Conservation (phyloP, 2,797 vertebrate genomes). For the Antennarius maculatus region DNA sequence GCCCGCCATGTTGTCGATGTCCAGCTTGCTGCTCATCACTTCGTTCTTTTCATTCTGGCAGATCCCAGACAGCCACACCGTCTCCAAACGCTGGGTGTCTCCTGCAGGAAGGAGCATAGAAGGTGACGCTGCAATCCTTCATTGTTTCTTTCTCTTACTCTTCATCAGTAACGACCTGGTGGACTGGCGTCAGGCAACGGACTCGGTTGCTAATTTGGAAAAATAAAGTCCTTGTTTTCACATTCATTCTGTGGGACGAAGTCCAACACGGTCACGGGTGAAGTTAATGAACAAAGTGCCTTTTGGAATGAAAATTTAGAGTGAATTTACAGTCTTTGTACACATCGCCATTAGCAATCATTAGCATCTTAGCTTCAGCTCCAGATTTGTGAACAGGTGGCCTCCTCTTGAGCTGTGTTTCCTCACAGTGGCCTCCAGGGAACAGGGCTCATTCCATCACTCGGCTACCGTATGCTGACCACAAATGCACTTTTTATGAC, state of each 20-base stretch:
- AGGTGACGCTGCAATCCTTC: too few relatives aligned
- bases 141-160: too few relatives aligned
- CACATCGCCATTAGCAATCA: constrained; percentile 26
- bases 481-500: constrained; percentile 46
- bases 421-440: constrained; percentile 27
- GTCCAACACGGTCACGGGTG: too few relatives aligned
- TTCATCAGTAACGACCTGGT: too few relatives aligned
- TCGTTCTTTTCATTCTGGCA: constrained; percentile 99
- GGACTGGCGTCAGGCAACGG: too few relatives aligned
- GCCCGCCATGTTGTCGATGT: constrained; percentile 99
- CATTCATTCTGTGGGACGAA: too few relatives aligned
- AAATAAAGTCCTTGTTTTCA: too few relatives aligned
- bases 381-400: constrained; percentile 54
- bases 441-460: constrained; percentile 38
- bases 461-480: constrained; percentile 44
- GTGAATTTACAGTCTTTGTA: constrained; percentile 6
- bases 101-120: constrained; percentile 73
- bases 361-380: constrained; percentile 19
- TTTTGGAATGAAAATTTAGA: constrained; percentile 2
- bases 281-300: not conserved
- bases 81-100: constrained; percentile 96
- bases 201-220: too few relatives aligned
- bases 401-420: constrained; percentile 29
- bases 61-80: constrained; percentile 97
- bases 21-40: constrained; percentile 98